Base-by-base conservation (phyloP, 1,140 invertebrate genomes). In the Macrotrachela quadricornifera region DNA sequence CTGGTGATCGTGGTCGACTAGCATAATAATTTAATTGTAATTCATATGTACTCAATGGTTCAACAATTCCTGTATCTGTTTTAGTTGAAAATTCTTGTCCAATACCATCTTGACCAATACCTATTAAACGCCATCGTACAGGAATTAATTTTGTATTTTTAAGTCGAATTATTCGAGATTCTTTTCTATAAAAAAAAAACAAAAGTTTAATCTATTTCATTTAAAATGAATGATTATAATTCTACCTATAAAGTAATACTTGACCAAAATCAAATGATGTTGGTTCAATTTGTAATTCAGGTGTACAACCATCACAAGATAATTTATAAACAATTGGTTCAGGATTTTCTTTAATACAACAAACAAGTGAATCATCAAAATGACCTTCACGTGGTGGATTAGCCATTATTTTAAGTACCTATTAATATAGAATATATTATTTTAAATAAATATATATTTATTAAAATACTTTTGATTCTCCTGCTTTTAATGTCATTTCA, bases 61-160 rank as follows among this genome's bases (percentile, higher is more conserved):
- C 61, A 18, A 71, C 63, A 10, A 69, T 56, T 11, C 69, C 69
- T 49, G 57, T 62, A 46, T 67, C 65, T 18, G 63, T 59, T 9
- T 61, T 62, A 39, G 70, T 64, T 6, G 64, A 66, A 56, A 71
- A 71, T 41, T 71, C 70, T 55, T 71, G 68, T 11, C 70, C 70
- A 1, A 71, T 58, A 37, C 60, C 64, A 45, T 71, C 70, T 30
- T 30, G 21, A 30, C 21, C 21, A 21, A 69, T 50, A 11, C 69
- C 69, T 46, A 58, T 65, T 18, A 71, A 56, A 50, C 63, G 62
- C 70, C 70, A 71, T 12, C 61, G 60, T 1, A 71, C 67, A 8
- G 70, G 68, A n/a, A 71, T 57, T 54, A 63, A 57, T 10, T 67
- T 70, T 45, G 59, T 63, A 61, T 71, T 71, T 17, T 63, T 60